Base-by-base conservation (phyloP, 2,113 vertebrate species). In the Lycocorax pyrrhopterus region DNA sequence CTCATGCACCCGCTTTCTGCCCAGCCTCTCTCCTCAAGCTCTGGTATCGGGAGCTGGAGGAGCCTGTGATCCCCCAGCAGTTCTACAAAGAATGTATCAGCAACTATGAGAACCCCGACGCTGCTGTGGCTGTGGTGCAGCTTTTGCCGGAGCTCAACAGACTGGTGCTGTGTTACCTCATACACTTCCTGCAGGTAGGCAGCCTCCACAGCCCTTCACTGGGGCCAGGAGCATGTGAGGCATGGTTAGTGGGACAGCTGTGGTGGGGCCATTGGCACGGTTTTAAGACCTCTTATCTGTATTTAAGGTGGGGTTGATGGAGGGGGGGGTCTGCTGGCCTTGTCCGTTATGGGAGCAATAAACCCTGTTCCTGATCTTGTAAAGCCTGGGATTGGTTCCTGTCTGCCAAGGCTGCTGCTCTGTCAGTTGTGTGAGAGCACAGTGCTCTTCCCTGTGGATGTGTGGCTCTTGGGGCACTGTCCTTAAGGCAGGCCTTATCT, bases 21-120 rank as follows among this genome's bases (percentile, higher is more conserved):
- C 39, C 93, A 99, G 99, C 98, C 78, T 99, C 99, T 39, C 97
- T 99, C 62, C 98, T 99, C 96, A 99, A 99, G 96, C 97, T 99
- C 33, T 99, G 99, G 99, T 99, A 99, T 77, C 98, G 99, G 16
- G 99, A 99, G 94, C 96, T 99, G 96, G 99, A 99, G 93, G 99
- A 99, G 82, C 99, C 99, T 0, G 98, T 99, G 39, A 99, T 99
- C 78, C 98, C 99, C 9, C 98, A 98, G 96, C 97, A 98, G 94
- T 99, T 99, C 97, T 99, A 99, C 95, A 98, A 97, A 68, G 98
- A 99, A 93, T 99, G 99, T 29, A 98, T 99, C 92, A 98, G 91
- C 84, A 99, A 98, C 97, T 99, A 98, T 10, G 98, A 99, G 59
- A 98, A 99, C 93, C 98, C 98, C 0, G 98, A 98, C 1, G 98